Percentiles rank a stretch among this genome's conserved stretches.
phyloP scores from a whole-genome alignment of 2,113 vertebrate species.

The Microcebus tavaratra region DNA sequence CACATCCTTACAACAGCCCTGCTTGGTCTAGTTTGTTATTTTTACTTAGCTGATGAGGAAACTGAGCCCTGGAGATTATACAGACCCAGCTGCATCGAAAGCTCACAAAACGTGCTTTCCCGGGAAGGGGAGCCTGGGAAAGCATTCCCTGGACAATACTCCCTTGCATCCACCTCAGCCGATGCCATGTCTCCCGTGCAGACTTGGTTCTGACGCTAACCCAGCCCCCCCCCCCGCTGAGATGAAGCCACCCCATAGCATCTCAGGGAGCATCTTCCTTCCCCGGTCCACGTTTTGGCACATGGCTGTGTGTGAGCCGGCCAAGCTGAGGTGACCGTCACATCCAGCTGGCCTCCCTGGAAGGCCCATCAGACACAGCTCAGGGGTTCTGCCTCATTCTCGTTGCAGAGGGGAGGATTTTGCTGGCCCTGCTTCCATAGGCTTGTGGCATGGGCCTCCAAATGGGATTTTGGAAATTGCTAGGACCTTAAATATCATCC shows the following conservation, averaged over 20 bases:
- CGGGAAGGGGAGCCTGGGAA: background rate
- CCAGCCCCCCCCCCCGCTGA: background rate
- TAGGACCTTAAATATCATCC: background rate
- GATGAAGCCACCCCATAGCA: background rate
- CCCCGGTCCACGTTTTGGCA: background rate
- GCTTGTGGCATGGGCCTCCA: background rate
- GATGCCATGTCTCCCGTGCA: fast-evolving
- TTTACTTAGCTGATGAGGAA: background rate
- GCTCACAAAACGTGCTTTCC: background rate
- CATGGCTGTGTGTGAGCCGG: background rate
- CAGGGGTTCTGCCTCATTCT: background rate
- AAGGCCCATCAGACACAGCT: background rate
- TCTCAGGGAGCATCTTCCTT: background rate
- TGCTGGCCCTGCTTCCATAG: background rate
- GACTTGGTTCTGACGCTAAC: background rate
- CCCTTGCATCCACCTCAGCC: background rate
- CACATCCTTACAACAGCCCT: background rate
- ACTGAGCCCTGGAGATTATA: background rate
- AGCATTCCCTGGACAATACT: fast-evolving
- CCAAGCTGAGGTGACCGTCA: background rate
- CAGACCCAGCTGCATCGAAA: background rate
- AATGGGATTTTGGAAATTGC: background rate
- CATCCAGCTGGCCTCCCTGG: background rate
- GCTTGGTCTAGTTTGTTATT: background rate
- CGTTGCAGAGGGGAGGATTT: background rate